Conservation (phyloP, 2,113 vertebrate genomes). For the Vicugna pacos region DNA sequence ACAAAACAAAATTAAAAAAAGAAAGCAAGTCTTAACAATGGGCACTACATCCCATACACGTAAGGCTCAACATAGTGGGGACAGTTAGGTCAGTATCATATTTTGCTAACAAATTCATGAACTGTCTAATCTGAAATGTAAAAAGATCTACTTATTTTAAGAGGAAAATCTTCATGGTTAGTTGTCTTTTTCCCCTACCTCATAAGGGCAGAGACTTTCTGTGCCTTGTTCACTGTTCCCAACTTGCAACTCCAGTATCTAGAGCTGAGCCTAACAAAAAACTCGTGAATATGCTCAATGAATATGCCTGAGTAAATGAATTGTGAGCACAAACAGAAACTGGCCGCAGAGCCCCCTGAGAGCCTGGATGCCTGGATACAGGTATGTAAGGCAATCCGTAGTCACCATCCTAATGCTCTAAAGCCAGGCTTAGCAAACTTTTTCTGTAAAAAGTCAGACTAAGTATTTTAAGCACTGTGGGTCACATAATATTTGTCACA, state of each 20-base stretch:
- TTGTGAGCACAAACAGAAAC: neutral
- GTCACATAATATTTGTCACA: neutral
- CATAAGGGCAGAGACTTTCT: neutral
- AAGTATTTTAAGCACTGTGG: conserved; percentile 4
- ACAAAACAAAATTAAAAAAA: too few relatives aligned
- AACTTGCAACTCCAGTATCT: neutral
- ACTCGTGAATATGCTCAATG: neutral
- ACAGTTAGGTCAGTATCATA: neutral
- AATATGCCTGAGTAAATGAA: neutral
- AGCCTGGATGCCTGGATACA: neutral
- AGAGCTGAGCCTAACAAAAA: neutral
- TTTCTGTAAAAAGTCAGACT: neutral
- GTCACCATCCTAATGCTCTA: neutral
- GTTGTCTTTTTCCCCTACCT: neutral
- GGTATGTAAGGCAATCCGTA: neutral
- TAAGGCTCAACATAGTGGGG: neutral
- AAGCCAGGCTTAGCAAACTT: neutral
- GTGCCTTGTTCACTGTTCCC: neutral
- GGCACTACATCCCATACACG: neutral
- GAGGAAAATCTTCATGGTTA: neutral
- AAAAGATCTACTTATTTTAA: neutral
- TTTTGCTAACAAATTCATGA: conserved; percentile 29
- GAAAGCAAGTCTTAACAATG: neutral
- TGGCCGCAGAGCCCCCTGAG: neutral
- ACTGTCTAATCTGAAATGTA: neutral